phyloP scores from a whole-genome alignment of 2,797 vertebrate genomes.

The Epinephelus malabaricus region DNA sequence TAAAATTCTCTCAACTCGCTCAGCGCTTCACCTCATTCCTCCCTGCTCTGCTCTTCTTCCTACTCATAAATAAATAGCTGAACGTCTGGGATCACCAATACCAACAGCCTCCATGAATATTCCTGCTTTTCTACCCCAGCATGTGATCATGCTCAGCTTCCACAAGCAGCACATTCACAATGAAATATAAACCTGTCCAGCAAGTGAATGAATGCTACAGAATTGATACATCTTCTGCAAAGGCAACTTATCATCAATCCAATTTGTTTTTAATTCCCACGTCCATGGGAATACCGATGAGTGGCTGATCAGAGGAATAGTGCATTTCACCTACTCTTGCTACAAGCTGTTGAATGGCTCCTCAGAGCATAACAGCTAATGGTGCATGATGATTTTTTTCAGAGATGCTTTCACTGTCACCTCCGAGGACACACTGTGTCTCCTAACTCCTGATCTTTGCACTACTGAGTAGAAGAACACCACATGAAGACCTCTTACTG shows the following conservation, averaged over 20 bases:
- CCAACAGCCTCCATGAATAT: constrained; percentile 66
- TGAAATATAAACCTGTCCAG: constrained; percentile 45
- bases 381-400: constrained; percentile 56
- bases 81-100: constrained; percentile 46
- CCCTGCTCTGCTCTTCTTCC: constrained; percentile 55
- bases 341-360: constrained; percentile 52
- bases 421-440: constrained; percentile 34
- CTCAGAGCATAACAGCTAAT: constrained; percentile 55
- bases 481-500: constrained; percentile 5
- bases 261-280: constrained; percentile 56
- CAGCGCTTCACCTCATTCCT: constrained; percentile 55
- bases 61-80: constrained; percentile 63
- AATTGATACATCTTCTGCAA: constrained; percentile 49
- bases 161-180: constrained; percentile 44
- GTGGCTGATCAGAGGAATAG: constrained; percentile 41
- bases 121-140: constrained; percentile 52
- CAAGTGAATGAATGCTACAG: constrained; percentile 12
- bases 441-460: constrained; percentile 29
- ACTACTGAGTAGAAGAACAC: constrained; percentile 7
- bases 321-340: constrained; percentile 35
- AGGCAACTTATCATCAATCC: constrained; percentile 50
- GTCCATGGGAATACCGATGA: constrained; percentile 43
- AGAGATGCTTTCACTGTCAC: constrained; percentile 46
- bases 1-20: constrained; percentile 53
- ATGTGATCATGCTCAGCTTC: constrained; percentile 46